phyloP scores from a whole-genome alignment of 2,797 vertebrate genomes.

The Poeciliopsis gracilis region DNA sequence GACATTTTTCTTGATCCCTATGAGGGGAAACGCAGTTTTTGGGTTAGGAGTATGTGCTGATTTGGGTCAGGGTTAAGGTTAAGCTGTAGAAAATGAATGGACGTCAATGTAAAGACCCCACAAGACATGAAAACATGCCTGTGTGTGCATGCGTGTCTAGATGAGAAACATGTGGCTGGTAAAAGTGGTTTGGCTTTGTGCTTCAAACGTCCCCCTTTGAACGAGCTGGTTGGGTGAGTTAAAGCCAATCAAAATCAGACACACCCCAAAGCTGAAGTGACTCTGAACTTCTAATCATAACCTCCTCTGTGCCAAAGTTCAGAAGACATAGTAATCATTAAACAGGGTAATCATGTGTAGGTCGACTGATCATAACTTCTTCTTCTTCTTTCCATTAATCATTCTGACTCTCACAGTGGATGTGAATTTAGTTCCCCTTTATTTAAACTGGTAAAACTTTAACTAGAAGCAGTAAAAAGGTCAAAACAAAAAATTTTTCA shows the following conservation, averaged over 20 bases:
- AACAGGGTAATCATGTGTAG: constrained; percentile 29
- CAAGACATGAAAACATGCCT: too few species aligned
- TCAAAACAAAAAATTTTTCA: not conserved
- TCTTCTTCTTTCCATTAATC: constrained; percentile 5
- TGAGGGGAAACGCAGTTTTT: too few species aligned
- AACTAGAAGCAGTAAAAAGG: not conserved
- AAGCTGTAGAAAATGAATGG: too few species aligned
- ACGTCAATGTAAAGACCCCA: too few species aligned
- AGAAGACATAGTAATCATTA: constrained; percentile 62
- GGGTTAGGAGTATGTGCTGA: too few species aligned
- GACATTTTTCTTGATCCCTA: too few species aligned
- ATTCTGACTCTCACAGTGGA: not conserved
- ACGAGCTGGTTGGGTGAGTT: constrained; percentile 24
- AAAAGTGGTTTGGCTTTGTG: not conserved
- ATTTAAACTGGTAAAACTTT: not conserved
- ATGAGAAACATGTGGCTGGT: not conserved
- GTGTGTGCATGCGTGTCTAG: not conserved
- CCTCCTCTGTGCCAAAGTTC: constrained; percentile 39
- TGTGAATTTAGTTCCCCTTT: not conserved
- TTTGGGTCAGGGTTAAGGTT: too few species aligned
- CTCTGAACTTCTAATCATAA: constrained; percentile 60
- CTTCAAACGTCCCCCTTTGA: constrained; percentile 10
- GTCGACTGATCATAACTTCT: not conserved
- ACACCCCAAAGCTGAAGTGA: constrained; percentile 46
- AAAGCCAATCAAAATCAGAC: constrained; percentile 30